Conservation (phyloP, 2,797 vertebrate genomes). For the Phaenicophaeus curvirostris region DNA sequence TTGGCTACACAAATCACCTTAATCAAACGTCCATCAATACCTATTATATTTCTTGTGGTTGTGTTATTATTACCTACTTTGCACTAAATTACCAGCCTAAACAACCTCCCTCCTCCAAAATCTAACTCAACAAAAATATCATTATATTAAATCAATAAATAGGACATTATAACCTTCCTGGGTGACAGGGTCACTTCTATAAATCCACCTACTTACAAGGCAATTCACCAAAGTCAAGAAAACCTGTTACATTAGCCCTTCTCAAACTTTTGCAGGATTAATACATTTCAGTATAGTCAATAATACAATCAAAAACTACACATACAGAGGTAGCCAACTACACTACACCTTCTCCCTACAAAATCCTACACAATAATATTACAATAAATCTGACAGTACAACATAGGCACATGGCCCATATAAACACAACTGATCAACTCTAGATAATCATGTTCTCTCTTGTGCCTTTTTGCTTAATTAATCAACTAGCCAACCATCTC, state of each 20-base stretch:
- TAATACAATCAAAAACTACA: conserved; percentile 23
- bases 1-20: conserved; percentile 4
- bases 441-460: conserved; percentile 21
- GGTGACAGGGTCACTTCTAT: conserved; percentile 21
- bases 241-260: conserved; percentile 15
- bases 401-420: not conserved
- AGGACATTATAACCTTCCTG: conserved; percentile 42
- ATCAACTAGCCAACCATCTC: conserved; percentile 47
- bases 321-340: not conserved
- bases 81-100: conserved; percentile 21
- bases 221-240: conserved; percentile 39
- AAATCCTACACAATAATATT: not conserved
- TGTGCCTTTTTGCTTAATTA: conserved; percentile 61
- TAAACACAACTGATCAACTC: conserved; percentile 28
- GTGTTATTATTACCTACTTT: conserved; percentile 23
- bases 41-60: conserved; percentile 19
- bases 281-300: conserved; percentile 8
- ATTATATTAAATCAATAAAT: conserved; percentile 56
- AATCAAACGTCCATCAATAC: conserved; percentile 37
- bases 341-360: not conserved
- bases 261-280: conserved; percentile 33
- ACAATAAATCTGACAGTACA: not conserved
- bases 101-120: not conserved
- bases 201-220: conserved; percentile 9
- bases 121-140: conserved; percentile 36